Base-by-base conservation (phyloP, 1,140 invertebrate species). In the Drosophila repletoides region DNA sequence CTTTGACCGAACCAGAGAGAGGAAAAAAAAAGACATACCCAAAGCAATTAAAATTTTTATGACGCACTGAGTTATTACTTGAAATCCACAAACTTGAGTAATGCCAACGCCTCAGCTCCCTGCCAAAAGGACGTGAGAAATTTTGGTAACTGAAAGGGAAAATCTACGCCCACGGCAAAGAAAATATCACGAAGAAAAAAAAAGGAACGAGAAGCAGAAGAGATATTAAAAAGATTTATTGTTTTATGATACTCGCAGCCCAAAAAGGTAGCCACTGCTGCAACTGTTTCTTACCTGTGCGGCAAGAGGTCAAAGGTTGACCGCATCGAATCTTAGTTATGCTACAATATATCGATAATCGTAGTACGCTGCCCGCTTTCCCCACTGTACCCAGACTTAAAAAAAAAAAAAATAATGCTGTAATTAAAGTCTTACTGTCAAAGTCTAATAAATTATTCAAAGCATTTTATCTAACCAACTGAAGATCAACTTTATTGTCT, bases 31-130 rank as follows among this genome's bases (percentile, higher is more conserved):
- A 65, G 45, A 45, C 52, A 69, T 70, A 70, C 80, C 80, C 80
- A 84, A 84, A 84, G 80, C 80, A 84, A 84, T 84, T 84, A 84
- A 84, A 84, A 84, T 84, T 84, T 84, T 84, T 84, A 84, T 84
- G 80, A 84, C 80, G 80, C 81, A 87, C 80, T 87, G 80, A 84
- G 76, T 84, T 84, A 84, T 84, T 84, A 84, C 80, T 86, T 75
- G 71, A 84, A 84, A 84, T 84, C 80, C 80, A 84, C 80, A 84
- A 84, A 76, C 81, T 84, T 86, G 81, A 86, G 76, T 84, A 84
- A 84, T 84, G 75, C 63, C 74, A 63, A 71, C 75, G 61, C 63
- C 77, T 46, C 46, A 26, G 5, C 19, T 3, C 28, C 14, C 31
- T 19, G 46, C 28, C 59, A 12, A 55, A 84, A 84, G 79, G 80